Percentiles rank a stretch among this genome's conserved stretches.
Evolutionary conservation across 2,888 invertebrate genomes (phyloP).

Genomic region (Hemicrepidius hirtus): DNA sequence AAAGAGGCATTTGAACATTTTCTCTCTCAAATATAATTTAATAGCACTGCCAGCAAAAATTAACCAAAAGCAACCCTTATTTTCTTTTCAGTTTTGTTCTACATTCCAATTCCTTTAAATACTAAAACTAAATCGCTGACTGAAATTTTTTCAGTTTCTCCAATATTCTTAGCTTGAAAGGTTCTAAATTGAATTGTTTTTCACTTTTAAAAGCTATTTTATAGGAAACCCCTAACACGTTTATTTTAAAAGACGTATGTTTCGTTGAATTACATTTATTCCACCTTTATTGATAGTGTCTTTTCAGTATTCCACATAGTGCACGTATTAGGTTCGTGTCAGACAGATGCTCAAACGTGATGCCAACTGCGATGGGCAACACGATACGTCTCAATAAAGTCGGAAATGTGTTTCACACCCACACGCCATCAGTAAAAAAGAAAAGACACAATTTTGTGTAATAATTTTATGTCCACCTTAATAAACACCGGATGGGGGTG

Average conservation of each 20-base stretch:
- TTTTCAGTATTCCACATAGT: constrained; percentile 13
- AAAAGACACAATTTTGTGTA: constrained; percentile 8
- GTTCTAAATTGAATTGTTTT: too few species aligned
- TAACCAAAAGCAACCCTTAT: too few species aligned
- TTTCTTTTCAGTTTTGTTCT: too few species aligned
- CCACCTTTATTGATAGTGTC: constrained; percentile 2
- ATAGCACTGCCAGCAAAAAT: too few species aligned
- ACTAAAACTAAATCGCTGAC: too few species aligned
- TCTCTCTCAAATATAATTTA: too few species aligned
- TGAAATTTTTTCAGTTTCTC: too few species aligned
- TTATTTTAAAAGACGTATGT: not conserved
- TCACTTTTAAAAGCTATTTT: too few species aligned
- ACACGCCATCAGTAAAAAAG: not conserved
- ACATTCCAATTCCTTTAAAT: too few species aligned
- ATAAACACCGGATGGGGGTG: not conserved
- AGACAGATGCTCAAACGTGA: constrained; percentile 18
- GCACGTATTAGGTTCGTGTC: constrained; percentile 18
- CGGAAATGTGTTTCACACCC: constrained; percentile 22
- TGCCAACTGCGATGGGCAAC: constrained; percentile 25
- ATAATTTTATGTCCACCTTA: constrained; percentile 13
- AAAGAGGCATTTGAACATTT: too few species aligned
- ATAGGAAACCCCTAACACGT: too few species aligned
- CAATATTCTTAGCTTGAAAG: too few species aligned
- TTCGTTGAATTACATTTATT: constrained; percentile 1
- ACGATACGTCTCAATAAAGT: constrained; percentile 24